A percentile compares a stretch with the other conserved stretches of the same genome.
Conservation (phyloP, 2,113 vertebrate genomes). For the Tenebrosternarchus preto region DNA sequence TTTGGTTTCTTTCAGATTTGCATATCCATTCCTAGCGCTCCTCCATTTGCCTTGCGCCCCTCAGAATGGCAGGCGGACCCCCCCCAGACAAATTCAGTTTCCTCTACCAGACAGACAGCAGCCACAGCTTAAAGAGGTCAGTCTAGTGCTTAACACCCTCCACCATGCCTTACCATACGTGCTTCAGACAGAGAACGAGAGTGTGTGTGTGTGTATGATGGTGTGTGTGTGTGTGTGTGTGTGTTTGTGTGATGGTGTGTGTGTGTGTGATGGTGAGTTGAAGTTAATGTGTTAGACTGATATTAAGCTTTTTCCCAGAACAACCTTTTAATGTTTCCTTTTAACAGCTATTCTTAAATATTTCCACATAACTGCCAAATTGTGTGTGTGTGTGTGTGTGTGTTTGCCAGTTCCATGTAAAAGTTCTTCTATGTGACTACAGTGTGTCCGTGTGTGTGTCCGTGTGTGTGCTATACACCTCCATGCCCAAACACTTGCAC, state of each 20-base stretch:
- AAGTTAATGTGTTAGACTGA: no score
- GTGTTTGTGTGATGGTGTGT: background rate
- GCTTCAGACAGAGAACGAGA: background rate
- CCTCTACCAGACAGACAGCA: slow-evolving; percentile 67
- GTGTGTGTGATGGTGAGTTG: background rate
- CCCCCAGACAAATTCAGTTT: slow-evolving; percentile 68
- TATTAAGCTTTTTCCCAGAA: no score
- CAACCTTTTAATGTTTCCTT: no score
- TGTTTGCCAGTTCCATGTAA: background rate
- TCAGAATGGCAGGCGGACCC: slow-evolving; percentile 66
- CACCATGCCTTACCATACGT: background rate
- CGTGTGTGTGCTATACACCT: background rate
- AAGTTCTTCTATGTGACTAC: no score
- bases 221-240: background rate
- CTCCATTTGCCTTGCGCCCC: slow-evolving; percentile 62
- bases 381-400: background rate
- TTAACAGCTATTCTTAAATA: no score
- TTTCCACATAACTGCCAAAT: no score
- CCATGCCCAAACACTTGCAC: no score
- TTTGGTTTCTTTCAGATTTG: slow-evolving; percentile 62
- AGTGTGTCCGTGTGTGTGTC: background rate
- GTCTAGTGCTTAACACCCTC: slow-evolving; percentile 53
- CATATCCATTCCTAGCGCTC: slow-evolving; percentile 66
- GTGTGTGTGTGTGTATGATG: background rate
- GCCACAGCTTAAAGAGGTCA: slow-evolving; percentile 65